Conservation (phyloP, 2,888 invertebrate genomes). For the Lepidochrysops patricia region DNA sequence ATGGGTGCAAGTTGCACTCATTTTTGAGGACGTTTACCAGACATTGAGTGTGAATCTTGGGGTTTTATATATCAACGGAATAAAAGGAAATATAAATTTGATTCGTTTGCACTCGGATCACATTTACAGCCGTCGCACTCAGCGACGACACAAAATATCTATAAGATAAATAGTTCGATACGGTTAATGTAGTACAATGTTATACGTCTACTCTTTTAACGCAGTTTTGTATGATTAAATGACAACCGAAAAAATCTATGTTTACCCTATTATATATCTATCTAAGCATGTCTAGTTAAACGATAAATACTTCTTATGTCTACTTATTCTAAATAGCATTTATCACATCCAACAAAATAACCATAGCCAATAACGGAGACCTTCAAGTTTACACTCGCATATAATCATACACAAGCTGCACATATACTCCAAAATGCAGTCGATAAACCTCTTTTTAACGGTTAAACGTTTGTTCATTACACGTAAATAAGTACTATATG, state of each 20-base stretch:
- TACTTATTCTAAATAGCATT: constrained; percentile 56
- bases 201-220: constrained; percentile 20
- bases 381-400: constrained; percentile 14
- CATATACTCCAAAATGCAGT: constrained; percentile 1
- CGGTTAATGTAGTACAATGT: constrained; percentile 12
- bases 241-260: constrained; percentile 41
- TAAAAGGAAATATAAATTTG: constrained; percentile 4
- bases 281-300: constrained; percentile 58
- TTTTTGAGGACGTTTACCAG: too few species aligned
- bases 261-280: constrained; percentile 49
- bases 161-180: constrained; percentile 36
- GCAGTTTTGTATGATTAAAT: constrained; percentile 40
- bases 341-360: constrained; percentile 64
- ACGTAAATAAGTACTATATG: constrained; percentile 10
- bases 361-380: constrained; percentile 50
- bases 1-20: too few species aligned
- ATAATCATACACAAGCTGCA: background rate
- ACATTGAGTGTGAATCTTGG: too few species aligned
- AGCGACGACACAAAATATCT: constrained; percentile 34
- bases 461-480: constrained; percentile 8
- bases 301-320: constrained; percentile 69
- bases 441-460: background rate
- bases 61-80: too few species aligned
- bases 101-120: constrained; percentile 20
- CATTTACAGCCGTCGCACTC: constrained; percentile 23